phyloP scores from a whole-genome alignment of 2,113 vertebrate species.

The Picathartes gymnocephalus region DNA sequence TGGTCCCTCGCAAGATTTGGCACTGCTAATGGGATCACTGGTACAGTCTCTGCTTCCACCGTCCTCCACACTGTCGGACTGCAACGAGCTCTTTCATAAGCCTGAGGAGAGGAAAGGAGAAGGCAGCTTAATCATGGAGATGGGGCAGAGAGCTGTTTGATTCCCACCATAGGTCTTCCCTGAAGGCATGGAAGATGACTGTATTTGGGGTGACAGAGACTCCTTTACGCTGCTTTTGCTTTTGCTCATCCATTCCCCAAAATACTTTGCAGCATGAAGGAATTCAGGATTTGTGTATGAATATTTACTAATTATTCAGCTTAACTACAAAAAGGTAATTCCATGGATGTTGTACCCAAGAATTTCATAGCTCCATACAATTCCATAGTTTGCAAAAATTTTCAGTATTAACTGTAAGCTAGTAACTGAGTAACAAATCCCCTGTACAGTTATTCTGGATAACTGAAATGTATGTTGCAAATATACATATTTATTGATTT shows the following conservation, averaged over 20 bases:
- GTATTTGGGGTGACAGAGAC: not conserved
- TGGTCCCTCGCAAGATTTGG: not conserved
- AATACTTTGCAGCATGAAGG: not conserved
- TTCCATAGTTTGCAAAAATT: not conserved
- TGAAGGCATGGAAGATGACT: not conserved
- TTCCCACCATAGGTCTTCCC: not conserved
- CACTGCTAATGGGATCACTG: not conserved
- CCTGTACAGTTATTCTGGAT: not conserved
- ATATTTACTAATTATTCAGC: not conserved
- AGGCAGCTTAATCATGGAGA: not conserved
- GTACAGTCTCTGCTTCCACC: not conserved
- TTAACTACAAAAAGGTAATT: not conserved
- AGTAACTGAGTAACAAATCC: not conserved
- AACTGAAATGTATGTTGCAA: not conserved
- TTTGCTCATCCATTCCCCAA: not conserved
- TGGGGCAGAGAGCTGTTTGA: not conserved
- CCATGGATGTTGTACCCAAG: not conserved
- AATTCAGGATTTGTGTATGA: not conserved
- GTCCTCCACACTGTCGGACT: rapidly evolving
- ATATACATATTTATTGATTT: slow-evolving; percentile 18
- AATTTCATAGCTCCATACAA: not conserved
- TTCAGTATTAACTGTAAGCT: not conserved
- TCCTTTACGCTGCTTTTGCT: not conserved
- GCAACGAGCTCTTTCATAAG: not conserved
- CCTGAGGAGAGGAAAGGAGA: not conserved